Base-by-base conservation (phyloP, 1,140 invertebrate species). In the Drosophila navojoa region DNA sequence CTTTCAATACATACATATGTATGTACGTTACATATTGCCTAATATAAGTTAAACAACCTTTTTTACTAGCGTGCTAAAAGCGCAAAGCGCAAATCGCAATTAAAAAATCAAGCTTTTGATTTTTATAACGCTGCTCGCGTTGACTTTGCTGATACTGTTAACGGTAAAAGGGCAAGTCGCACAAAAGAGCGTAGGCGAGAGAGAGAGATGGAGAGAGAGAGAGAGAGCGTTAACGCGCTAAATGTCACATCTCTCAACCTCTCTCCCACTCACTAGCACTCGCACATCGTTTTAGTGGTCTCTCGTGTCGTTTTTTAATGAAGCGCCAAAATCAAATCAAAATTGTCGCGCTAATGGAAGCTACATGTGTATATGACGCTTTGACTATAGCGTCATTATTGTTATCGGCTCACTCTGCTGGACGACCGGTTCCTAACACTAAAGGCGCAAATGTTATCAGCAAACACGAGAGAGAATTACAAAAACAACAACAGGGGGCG, bases 371-470 rank as follows among this genome's bases (percentile, higher is more conserved):
- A 16, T 45, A 82, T 87, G 84, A 87, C 82, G 82, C 64, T 62
- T 57, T 74, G 72, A 77, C 76, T 59, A 77, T 79, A 71, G 53
- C 82, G 79, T 87, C 82, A 87, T 77, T 66, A 73, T 58, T 74
- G 84, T 87, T 85, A 85, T 85, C 81, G 61, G 63, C 10, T 60
- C 52, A 27, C 5, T 11, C 61, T 45, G 57, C 70, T 55, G 11
- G 19, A 19, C 53, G 50, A 62, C 54, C 55, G 60, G 38, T 71
- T 75, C 68, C 35, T 58, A 47, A 53, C 71, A 52, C 35, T 19
- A 52, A 81, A 87, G 72, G 84, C 82, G 72, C 79, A 86, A 86
- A 86, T 87, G 82, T 87, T 87, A 87, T 87, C 82, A 89, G 82
- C 47, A 69, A 57, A 68, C 70, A 62, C 60, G 62, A 71, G 68